Conservation (phyloP, 2,797 vertebrate species). For the Arnoldichthys spilopterus region DNA sequence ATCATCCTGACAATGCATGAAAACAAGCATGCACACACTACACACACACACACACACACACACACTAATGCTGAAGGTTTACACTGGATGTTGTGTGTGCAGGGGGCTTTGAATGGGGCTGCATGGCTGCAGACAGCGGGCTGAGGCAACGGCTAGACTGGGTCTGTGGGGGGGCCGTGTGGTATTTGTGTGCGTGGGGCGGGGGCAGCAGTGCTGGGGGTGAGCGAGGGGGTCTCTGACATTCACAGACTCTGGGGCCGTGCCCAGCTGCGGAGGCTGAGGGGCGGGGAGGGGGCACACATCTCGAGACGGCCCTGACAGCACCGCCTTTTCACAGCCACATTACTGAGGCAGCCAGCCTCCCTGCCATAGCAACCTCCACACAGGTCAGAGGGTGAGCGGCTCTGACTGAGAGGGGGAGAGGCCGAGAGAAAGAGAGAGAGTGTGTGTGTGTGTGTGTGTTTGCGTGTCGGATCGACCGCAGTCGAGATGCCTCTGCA, state of each 20-base stretch:
- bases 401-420: constrained; percentile 54
- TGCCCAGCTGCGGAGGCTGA: constrained; percentile 74
- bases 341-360: constrained; percentile 87
- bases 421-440: constrained; percentile 19
- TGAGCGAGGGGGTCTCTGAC: constrained; percentile 64
- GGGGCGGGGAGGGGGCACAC: constrained; percentile 71
- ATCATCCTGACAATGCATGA: not conserved
- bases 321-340: constrained; percentile 88
- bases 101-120: constrained; percentile 8
- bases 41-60: too few species aligned
- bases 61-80: not conserved
- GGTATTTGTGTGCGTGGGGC: constrained; percentile 23
- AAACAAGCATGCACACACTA: not conserved
- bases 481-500: constrained; percentile 61
- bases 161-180: constrained; percentile 40
- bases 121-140: constrained; percentile 37
- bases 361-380: constrained; percentile 92
- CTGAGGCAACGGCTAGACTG: constrained; percentile 55
- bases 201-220: constrained; percentile 30
- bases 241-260: constrained; percentile 92
- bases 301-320: constrained; percentile 94
- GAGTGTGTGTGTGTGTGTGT: not conserved
- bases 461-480: constrained; percentile 33
- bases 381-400: constrained; percentile 78
- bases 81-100: constrained; percentile 19